phyloP scores from a whole-genome alignment of 2,797 vertebrate species.

The Anabacerthia variegaticeps region DNA sequence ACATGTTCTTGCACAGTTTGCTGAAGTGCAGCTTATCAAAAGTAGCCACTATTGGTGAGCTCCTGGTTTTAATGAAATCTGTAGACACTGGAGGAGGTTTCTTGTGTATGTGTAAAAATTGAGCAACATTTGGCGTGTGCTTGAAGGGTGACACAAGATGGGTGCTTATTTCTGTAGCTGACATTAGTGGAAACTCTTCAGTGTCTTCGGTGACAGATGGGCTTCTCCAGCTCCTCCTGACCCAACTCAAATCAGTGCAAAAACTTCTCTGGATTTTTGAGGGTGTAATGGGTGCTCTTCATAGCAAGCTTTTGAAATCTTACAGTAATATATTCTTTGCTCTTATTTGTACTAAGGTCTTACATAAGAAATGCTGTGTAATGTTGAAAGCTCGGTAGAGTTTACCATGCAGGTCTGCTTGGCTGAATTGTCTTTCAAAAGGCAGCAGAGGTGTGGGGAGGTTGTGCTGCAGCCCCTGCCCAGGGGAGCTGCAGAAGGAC shows the following conservation, averaged over 20 bases:
- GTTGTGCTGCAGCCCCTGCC: background rate
- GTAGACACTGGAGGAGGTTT: background rate
- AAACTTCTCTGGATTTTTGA: background rate
- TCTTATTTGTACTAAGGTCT: background rate
- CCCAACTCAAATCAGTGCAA: background rate
- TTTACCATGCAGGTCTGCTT: background rate
- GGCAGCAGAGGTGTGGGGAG: background rate
- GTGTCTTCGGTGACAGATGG: background rate
- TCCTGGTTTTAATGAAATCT: background rate
- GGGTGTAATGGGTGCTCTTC: background rate
- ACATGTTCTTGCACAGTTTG: background rate
- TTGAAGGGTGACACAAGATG: background rate
- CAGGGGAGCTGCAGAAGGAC: background rate
- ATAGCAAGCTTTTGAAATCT: background rate
- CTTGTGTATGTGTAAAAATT: background rate
- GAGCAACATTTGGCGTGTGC: fast-evolving
- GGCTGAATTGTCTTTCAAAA: background rate
- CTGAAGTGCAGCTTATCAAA: background rate
- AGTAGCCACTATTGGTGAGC: background rate
- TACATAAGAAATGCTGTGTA: background rate
- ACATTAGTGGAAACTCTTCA: background rate
- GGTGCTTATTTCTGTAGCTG: background rate
- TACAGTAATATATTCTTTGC: background rate
- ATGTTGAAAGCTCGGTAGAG: fast-evolving
- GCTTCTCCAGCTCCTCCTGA: background rate